Evolutionary conservation across 2,113 vertebrate species (phyloP).

Genomic region (Mesocricetus auratus): DNA sequence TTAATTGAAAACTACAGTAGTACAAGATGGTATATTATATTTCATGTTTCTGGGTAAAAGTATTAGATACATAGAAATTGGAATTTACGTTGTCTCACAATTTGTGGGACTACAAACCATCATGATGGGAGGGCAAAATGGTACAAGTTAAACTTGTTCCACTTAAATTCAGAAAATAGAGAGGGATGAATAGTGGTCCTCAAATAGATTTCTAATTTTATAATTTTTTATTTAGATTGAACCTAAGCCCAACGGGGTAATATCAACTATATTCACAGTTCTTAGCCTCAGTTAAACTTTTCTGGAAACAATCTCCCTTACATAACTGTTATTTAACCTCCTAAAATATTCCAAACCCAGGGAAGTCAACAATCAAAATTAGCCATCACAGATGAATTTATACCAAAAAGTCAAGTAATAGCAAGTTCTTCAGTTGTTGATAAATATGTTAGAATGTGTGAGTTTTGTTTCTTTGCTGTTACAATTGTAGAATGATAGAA

Average conservation of each 20-base stretch:
- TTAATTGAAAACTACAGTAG: neutral
- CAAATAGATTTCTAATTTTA: neutral
- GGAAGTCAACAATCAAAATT: neutral
- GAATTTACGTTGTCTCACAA: neutral
- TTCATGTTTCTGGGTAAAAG: neutral
- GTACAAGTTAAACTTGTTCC: neutral
- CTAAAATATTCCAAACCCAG: neutral
- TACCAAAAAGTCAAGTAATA: neutral
- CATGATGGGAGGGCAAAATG: too few species aligned
- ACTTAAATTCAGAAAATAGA: neutral
- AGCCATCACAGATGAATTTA: neutral
- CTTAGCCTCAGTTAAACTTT: neutral
- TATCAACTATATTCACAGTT: neutral
- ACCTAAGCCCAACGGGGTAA: neutral
- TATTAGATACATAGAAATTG: neutral
- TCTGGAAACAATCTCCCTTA: neutral
- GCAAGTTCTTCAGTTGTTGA: neutral
- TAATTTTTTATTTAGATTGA: neutral
- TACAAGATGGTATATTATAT: neutral
- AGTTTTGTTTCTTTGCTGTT: neutral
- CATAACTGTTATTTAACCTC: neutral
- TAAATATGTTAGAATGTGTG: neutral
- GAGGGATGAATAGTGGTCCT: neutral
- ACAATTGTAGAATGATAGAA: neutral
- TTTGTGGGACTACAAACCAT: neutral